A percentile compares a stretch with the other conserved stretches of the same genome.
Conservation (phyloP, 2,797 vertebrate species). For the Gobionotothen gibberifrons region DNA sequence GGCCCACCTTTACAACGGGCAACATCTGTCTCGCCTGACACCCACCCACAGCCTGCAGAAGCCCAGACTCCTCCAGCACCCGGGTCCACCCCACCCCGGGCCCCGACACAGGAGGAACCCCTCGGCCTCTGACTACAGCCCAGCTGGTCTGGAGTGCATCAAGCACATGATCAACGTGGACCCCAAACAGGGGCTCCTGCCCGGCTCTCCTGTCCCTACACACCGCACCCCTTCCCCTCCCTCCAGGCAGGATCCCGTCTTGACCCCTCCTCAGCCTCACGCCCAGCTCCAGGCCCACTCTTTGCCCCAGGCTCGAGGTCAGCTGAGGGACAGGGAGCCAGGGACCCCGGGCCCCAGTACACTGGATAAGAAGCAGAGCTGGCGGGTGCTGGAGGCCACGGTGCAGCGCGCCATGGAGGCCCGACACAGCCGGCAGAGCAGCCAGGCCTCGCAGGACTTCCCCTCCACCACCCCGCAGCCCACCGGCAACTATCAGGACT, state of each 20-base stretch:
- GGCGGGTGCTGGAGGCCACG: constrained; percentile 88
- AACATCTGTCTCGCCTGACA: constrained; percentile 73
- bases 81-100: constrained; percentile 76
- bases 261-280: constrained; percentile 63
- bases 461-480: constrained; percentile 77
- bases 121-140: constrained; percentile 89
- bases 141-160: constrained; percentile 92
- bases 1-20: constrained; percentile 76
- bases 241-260: constrained; percentile 63
- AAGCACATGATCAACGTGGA: constrained; percentile 94
- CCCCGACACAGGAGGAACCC: constrained; percentile 84
- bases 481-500: constrained; percentile 90
- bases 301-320: constrained; percentile 66
- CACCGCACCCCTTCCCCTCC: constrained; percentile 69
- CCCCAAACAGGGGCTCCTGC: constrained; percentile 76
- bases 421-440: constrained; percentile 89
- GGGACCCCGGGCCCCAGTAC: constrained; percentile 73
- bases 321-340: constrained; percentile 71
- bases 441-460: constrained; percentile 89
- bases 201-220: constrained; percentile 73
- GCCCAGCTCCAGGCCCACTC: constrained; percentile 63
- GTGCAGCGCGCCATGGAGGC: constrained; percentile 89
- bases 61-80: constrained; percentile 85
- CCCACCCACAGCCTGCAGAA: constrained; percentile 86
- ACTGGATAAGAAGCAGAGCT: constrained; percentile 89